A percentile compares a stretch with the other conserved stretches of the same genome.
Evolutionary conservation across 2,888 invertebrate species (phyloP).

Genomic region (Mystacides longicornis): DNA sequence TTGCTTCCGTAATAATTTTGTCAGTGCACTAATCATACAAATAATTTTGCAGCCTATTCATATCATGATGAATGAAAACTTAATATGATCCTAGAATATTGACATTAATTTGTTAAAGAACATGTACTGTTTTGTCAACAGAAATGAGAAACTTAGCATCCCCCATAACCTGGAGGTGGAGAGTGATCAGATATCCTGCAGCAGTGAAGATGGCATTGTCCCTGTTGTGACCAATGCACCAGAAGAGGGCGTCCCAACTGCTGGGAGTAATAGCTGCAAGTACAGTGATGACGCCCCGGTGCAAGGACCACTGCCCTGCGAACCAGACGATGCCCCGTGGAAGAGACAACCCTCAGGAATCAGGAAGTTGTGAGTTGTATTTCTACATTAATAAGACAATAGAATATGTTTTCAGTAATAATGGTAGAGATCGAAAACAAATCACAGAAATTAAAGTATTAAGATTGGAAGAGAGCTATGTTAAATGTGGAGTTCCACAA

Average conservation of each 20-base stretch:
- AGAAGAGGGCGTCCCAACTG: conserved; percentile 33
- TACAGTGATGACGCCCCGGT: conserved; percentile 75
- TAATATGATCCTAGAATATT: no score
- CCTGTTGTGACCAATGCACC: not conserved
- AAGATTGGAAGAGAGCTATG: no score
- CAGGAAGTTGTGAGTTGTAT: conserved; percentile 75
- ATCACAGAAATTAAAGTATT: not conserved
- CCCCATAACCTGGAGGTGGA: not conserved
- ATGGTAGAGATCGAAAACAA: no score
- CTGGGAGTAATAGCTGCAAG: not conserved
- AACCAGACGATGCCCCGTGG: conserved; percentile 97
- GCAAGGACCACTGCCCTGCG: conserved; percentile 92
- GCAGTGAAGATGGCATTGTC: conserved; percentile 6
- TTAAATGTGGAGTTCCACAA: no score
- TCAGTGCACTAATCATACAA: no score
- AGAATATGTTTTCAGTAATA: no score
- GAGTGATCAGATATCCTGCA: conserved; percentile 1
- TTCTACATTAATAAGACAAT: not conserved
- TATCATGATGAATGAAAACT: no score
- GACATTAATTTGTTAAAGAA: no score
- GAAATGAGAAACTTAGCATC: no score
- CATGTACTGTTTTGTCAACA: no score
- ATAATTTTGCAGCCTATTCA: no score
- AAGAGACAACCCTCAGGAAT: conserved; percentile 82
- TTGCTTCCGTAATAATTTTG: no score